These are phyloP conservation scores for Gymnocephalus cernua DNA, from an alignment of 2,113 vertebrate genomes.

Conservation along the genomic window DNA sequence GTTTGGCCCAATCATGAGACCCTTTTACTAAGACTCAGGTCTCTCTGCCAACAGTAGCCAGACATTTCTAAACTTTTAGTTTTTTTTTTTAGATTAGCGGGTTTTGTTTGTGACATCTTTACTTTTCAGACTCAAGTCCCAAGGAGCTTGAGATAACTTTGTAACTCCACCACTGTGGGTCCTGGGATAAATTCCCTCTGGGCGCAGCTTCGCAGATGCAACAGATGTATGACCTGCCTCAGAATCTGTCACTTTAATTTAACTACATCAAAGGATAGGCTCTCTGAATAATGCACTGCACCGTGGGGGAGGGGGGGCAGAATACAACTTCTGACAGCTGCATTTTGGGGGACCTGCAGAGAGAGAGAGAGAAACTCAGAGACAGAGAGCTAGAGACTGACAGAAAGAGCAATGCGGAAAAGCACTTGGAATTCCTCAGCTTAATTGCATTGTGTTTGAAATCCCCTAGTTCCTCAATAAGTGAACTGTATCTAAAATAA, in stretches of 20 bases:
- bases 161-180: background rate
- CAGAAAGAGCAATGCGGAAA: background rate
- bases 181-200: slow-evolving; percentile 28
- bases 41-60: background rate
- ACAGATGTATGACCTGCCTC: slow-evolving; percentile 11
- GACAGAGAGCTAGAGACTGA: slow-evolving; percentile 7
- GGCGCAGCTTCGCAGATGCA: slow-evolving; percentile 33
- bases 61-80: slow-evolving; percentile 1
- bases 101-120: background rate
- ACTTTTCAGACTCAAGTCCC: background rate
- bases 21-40: slow-evolving; percentile 5
- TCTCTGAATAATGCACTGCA: slow-evolving; percentile 54
- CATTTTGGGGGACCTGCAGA: slow-evolving; percentile 45
- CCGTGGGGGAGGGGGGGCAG: slow-evolving; percentile 41
- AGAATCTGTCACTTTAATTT: slow-evolving; percentile 43
- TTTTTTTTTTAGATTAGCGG: background rate
- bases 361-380: background rate
- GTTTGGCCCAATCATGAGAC: slow-evolving; percentile 19
- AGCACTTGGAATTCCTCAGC: background rate
- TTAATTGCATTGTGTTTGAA: slow-evolving; percentile 52
- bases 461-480: slow-evolving; percentile 15
- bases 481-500: slow-evolving; percentile 31
- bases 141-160: slow-evolving; percentile 2
- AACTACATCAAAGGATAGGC: slow-evolving; percentile 43
- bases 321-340: slow-evolving; percentile 43